Conservation (phyloP, 2,113 vertebrate genomes). For the Psittacara wagleri region DNA sequence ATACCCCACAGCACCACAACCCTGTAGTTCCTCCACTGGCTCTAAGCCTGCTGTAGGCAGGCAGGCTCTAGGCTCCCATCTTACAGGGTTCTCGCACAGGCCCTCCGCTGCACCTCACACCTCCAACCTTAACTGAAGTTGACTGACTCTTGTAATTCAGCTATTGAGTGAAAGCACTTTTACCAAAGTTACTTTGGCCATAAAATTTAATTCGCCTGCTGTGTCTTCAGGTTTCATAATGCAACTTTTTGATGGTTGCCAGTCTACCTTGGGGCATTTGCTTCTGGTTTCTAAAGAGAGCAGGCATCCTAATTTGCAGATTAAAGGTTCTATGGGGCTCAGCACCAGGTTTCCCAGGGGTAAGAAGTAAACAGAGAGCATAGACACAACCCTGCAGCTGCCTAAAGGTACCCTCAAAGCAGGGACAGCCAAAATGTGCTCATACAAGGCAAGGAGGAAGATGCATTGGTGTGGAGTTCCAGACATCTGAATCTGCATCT, state of each 20-base stretch:
- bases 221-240: neutral
- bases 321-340: neutral
- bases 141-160: neutral
- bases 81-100: neutral
- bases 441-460: neutral
- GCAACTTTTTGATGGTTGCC: neutral
- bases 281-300: neutral
- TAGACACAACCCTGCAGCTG: neutral
- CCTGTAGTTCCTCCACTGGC: neutral
- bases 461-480: neutral
- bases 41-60: neutral
- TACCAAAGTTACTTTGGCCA: neutral
- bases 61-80: neutral
- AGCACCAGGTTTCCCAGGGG: neutral
- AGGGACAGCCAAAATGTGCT: neutral
- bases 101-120: neutral
- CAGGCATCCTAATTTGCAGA: neutral
- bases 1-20: neutral
- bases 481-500: neutral
- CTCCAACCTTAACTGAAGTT: neutral
- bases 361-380: neutral
- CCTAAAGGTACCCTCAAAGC: neutral
- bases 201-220: slow-evolving; percentile 17
- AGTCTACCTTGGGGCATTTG: neutral
- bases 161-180: neutral